These are phyloP conservation scores for Sminthopsis crassicaudata DNA, from an alignment of 2,113 vertebrate species.

Conservation along the genomic window DNA sequence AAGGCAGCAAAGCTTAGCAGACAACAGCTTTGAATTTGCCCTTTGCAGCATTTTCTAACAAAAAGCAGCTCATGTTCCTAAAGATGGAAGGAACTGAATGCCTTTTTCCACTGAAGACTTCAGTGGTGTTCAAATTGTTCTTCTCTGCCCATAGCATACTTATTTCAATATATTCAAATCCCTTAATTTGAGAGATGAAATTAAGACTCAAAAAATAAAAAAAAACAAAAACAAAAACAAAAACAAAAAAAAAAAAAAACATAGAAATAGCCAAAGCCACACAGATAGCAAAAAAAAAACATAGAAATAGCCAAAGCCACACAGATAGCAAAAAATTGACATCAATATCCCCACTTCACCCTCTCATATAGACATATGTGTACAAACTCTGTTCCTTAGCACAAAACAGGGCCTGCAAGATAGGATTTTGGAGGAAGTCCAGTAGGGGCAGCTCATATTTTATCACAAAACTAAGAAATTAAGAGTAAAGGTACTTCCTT, in stretches of 20 bases:
- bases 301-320: neutral
- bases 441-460: neutral
- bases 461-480: neutral
- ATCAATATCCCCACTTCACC: neutral
- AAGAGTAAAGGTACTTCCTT: neutral
- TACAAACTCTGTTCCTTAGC: neutral
- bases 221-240: no score
- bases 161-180: neutral
- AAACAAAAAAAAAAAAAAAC: neutral
- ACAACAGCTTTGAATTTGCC: slow-evolving; percentile 15
- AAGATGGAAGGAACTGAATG: neutral
- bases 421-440: neutral
- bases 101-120: neutral
- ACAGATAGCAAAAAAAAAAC: neutral
- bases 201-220: neutral
- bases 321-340: neutral
- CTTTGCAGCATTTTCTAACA: slow-evolving; percentile 46
- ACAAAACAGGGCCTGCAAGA: neutral
- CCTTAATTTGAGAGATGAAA: neutral
- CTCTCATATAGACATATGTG: neutral
- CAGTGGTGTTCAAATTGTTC: neutral
- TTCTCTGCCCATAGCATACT: neutral
- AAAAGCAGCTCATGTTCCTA: slow-evolving; percentile 32
- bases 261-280: neutral
- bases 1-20: slow-evolving; percentile 47